Conservation (phyloP, 2,888 invertebrate species). For the Cheilosia soror region DNA sequence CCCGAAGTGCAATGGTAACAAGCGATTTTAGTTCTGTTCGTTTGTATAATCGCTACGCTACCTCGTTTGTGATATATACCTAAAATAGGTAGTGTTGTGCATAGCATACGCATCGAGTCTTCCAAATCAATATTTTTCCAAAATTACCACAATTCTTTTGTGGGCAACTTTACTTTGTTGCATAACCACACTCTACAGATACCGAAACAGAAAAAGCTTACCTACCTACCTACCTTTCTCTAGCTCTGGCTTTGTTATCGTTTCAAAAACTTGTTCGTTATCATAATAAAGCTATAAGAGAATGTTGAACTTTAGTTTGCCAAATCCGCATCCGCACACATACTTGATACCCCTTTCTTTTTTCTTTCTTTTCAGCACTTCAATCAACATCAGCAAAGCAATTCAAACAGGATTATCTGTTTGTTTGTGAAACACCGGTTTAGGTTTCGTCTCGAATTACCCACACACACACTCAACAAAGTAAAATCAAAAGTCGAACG, state of each 20-base stretch:
- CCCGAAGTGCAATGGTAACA: too few relatives aligned
- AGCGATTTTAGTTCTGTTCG: too few relatives aligned
- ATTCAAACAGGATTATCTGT: constrained; percentile 15
- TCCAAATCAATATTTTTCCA: constrained; percentile 29
- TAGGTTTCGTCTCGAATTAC: constrained; percentile 17
- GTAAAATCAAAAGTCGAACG: background rate
- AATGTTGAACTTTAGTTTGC: background rate
- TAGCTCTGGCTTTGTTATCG: background rate
- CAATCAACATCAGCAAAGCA: background rate
- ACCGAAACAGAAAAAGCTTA: constrained; percentile 28
- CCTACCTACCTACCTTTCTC: too few relatives aligned
- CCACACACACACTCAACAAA: background rate
- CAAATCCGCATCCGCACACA: constrained; percentile 6
- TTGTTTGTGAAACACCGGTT: constrained; percentile 39
- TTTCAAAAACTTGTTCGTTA: constrained; percentile 2
- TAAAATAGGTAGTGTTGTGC: too few relatives aligned
- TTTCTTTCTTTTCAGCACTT: constrained; percentile 37
- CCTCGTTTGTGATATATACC: too few relatives aligned
- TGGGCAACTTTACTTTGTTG: constrained; percentile 28
- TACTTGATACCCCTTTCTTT: constrained; percentile 9
- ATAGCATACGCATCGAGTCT: too few relatives aligned
- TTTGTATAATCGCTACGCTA: too few relatives aligned
- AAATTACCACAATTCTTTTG: background rate
- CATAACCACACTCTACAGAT: constrained; percentile 16
- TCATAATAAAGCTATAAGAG: background rate